Percentiles rank a stretch among this genome's conserved stretches.
These are phyloP conservation scores for Troides aeacus DNA, from an alignment of 2,888 invertebrate genomes.

Conservation along the genomic window DNA sequence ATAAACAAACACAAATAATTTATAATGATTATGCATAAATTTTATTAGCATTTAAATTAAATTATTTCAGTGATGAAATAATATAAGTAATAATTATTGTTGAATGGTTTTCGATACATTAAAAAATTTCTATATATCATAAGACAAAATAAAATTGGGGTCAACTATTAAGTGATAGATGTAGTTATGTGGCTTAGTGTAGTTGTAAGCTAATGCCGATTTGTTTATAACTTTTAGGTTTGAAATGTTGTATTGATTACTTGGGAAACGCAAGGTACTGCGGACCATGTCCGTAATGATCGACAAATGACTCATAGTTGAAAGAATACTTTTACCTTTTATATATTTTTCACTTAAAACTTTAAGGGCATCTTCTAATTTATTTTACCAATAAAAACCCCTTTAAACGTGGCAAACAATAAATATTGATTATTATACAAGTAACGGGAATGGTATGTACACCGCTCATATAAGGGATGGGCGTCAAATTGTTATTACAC, in stretches of 20 bases:
- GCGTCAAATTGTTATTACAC: background rate
- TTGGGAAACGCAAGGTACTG: slow-evolving; percentile 9
- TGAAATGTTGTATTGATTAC: slow-evolving; percentile 24
- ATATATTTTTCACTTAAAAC: slow-evolving; percentile 34
- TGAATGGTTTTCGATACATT: too few species aligned
- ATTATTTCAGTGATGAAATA: too few species aligned
- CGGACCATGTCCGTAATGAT: slow-evolving; percentile 21
- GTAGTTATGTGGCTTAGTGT: too few species aligned
- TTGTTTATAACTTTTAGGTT: too few species aligned
- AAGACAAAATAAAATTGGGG: too few species aligned
- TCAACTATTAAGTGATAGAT: too few species aligned
- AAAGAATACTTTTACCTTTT: slow-evolving; percentile 34
- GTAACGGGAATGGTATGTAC: slow-evolving; percentile 46
- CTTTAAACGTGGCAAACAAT: slow-evolving; percentile 62
- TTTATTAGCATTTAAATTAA: too few species aligned
- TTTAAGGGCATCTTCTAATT: slow-evolving; percentile 42
- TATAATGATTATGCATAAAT: too few species aligned
- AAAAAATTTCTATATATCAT: too few species aligned
- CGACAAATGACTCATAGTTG: slow-evolving; percentile 38
- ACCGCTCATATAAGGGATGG: slow-evolving; percentile 17
- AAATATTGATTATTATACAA: slow-evolving; percentile 37
- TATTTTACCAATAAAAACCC: slow-evolving; percentile 38
- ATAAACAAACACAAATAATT: too few species aligned
- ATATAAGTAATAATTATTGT: too few species aligned
- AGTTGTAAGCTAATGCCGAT: too few species aligned